Evolutionary conservation across 2,888 invertebrate genomes (phyloP).

Genomic region (Pachycephus smyrnensis): DNA sequence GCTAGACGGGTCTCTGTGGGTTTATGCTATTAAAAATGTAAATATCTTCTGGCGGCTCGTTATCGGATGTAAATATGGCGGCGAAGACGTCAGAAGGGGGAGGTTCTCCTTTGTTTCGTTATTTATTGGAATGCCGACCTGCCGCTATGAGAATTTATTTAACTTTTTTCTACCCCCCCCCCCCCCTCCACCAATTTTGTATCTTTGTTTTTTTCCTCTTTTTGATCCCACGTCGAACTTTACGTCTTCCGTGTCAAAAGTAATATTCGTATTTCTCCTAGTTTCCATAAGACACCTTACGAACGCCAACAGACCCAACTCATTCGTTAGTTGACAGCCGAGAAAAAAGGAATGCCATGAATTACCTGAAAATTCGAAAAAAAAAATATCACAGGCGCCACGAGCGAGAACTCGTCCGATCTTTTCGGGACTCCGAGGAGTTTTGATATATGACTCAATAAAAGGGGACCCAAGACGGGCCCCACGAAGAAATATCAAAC

Average conservation of each 20-base stretch:
- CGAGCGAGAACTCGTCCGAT: slow-evolving; percentile 3
- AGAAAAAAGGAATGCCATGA: background rate
- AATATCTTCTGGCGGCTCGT: slow-evolving; percentile 65
- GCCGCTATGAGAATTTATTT: slow-evolving; percentile 12
- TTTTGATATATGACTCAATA: slow-evolving; percentile 65
- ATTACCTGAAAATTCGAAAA: background rate
- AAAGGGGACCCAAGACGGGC: slow-evolving; percentile 57
- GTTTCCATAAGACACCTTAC: background rate
- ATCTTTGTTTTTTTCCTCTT: background rate
- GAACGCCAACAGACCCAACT: background rate
- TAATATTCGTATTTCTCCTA: background rate
- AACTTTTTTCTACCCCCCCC: background rate
- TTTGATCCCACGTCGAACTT: background rate
- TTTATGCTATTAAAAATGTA: slow-evolving; percentile 66
- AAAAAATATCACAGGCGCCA: background rate
- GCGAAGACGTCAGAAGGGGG: slow-evolving; percentile 28
- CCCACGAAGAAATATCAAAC: slow-evolving; percentile 60
- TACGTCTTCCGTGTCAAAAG: background rate
- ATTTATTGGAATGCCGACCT: slow-evolving; percentile 56
- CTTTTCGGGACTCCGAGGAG: slow-evolving; percentile 7
- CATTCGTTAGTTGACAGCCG: background rate
- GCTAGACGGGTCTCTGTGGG: slow-evolving; percentile 43
- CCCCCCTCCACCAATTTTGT: background rate
- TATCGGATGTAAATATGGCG: slow-evolving; percentile 64
- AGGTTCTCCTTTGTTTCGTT: slow-evolving; percentile 57